Conservation (phyloP, 2,888 invertebrate genomes). For the Drosophila prolongata region DNA sequence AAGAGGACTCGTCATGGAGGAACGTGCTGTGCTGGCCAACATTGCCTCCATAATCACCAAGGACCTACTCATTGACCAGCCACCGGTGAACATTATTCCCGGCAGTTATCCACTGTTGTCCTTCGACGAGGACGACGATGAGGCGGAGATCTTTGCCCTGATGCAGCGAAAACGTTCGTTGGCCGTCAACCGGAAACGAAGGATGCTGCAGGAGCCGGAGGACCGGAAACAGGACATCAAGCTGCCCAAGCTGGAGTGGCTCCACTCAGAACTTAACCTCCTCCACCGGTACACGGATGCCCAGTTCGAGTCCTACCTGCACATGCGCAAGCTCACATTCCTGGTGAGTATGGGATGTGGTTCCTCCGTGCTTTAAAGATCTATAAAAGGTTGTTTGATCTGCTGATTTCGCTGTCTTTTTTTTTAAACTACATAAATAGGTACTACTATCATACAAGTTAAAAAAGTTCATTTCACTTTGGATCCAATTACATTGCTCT, state of each 20-base stretch:
- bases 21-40: conserved; percentile 81
- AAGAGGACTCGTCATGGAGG: conserved; percentile 70
- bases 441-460: too few species aligned
- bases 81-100: conserved; percentile 17
- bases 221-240: conserved; percentile 16
- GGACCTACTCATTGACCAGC: conserved; percentile 79
- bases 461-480: too few species aligned
- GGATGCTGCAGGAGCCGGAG: neutral
- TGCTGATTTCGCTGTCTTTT: too few species aligned
- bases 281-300: conserved; percentile 76
- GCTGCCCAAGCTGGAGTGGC: conserved; percentile 45
- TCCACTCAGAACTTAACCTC: conserved; percentile 73
- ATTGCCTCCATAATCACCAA: conserved; percentile 83
- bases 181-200: conserved; percentile 35
- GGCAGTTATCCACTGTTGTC: conserved; percentile 59
- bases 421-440: too few species aligned
- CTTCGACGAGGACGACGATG: conserved; percentile 71
- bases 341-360: conserved; percentile 59
- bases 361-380: neutral
- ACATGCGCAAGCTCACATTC: conserved; percentile 80
- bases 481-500: too few species aligned
- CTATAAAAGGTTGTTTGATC: too few species aligned
- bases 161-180: conserved; percentile 49
- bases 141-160: conserved; percentile 69
- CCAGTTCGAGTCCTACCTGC: conserved; percentile 79